Evolutionary conservation across 2,797 vertebrate species (phyloP).

Genomic region (Cossypha polioptera): DNA sequence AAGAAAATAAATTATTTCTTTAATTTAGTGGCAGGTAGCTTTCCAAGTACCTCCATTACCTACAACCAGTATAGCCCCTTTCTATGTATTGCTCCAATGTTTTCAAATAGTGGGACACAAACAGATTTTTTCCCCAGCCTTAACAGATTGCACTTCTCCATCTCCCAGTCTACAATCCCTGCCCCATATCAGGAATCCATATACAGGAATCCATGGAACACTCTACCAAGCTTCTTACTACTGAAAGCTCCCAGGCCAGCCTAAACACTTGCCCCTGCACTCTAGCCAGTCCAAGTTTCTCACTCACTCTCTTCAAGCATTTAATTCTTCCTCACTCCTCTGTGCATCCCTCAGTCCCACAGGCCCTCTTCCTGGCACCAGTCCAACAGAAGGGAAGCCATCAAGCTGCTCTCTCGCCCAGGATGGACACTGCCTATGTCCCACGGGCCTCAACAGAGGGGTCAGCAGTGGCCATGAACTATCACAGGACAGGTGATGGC

Average conservation of each 20-base stretch:
- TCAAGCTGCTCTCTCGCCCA: neutral
- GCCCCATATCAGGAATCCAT: neutral
- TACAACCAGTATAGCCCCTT: neutral
- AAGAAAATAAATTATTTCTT: neutral
- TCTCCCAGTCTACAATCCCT: neutral
- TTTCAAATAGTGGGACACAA: neutral
- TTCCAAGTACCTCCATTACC: neutral
- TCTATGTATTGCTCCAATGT: neutral
- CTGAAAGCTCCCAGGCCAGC: neutral
- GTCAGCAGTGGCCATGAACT: neutral
- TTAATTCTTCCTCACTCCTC: neutral
- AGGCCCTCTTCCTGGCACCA: neutral
- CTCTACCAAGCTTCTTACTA: neutral
- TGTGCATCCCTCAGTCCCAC: neutral
- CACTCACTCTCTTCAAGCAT: neutral
- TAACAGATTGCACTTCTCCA: rapidly evolving
- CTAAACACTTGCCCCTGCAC: neutral
- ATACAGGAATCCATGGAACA: neutral
- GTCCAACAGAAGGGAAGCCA: neutral
- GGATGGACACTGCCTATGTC: neutral
- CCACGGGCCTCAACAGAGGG: neutral
- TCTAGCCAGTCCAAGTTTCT: neutral
- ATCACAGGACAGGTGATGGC: neutral
- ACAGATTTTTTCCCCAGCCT: neutral
- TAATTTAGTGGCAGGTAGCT: neutral